These are phyloP conservation scores for Albula goreensis DNA, from an alignment of 2,113 vertebrate species.

Conservation along the genomic window DNA sequence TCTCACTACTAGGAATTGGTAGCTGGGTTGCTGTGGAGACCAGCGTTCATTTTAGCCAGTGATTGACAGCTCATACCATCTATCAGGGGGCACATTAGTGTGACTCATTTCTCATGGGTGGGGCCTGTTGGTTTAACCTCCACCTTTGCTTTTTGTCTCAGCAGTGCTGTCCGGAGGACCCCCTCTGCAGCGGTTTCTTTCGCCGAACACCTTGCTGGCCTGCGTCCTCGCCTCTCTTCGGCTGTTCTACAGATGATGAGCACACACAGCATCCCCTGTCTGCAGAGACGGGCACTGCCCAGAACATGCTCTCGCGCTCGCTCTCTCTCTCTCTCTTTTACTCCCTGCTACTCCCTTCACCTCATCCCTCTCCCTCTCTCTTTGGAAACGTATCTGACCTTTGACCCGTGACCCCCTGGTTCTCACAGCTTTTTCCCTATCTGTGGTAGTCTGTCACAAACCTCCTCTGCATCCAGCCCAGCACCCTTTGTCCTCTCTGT, in stretches of 20 bases:
- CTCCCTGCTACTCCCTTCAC: neutral
- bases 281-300: conserved; percentile 63
- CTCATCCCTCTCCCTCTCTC: neutral
- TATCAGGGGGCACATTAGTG: neutral
- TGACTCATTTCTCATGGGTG: neutral
- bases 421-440: neutral
- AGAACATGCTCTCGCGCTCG: conserved; percentile 22
- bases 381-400: neutral
- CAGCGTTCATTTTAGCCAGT: neutral
- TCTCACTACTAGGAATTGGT: too few species aligned
- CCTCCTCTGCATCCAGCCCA: neutral
- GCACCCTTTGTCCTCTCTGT: neutral
- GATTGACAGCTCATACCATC: neutral
- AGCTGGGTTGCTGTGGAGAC: too few species aligned
- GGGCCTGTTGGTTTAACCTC: neutral
- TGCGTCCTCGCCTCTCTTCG: conserved; percentile 57
- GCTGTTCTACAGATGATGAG: conserved; percentile 74
- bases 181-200: conserved; percentile 40
- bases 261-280: conserved; percentile 46
- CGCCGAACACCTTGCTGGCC: conserved; percentile 56
- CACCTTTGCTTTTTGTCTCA: conserved; percentile 6
- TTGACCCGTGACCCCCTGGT: neutral
- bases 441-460: neutral
- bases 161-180: conserved; percentile 68
- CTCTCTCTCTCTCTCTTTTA: conserved; percentile 44